Conservation (phyloP, 2,888 invertebrate species). For the Philopedon plagiatum region DNA sequence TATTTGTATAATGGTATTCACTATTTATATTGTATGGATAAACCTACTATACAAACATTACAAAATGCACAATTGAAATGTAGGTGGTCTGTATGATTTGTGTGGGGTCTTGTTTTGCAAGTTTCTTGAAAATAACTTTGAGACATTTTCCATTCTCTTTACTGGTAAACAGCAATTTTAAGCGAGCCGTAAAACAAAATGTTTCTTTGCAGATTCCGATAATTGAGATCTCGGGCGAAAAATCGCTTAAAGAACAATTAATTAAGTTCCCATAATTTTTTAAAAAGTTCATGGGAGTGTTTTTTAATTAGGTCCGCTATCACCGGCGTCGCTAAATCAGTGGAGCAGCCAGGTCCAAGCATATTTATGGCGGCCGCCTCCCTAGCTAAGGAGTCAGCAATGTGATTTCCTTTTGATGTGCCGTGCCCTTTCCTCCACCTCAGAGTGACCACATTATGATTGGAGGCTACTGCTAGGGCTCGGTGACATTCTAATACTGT, state of each 20-base stretch:
- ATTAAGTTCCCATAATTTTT: too few relatives aligned
- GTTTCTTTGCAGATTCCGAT: constrained; percentile 1
- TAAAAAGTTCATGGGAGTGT: too few relatives aligned
- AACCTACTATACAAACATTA: constrained; percentile 23
- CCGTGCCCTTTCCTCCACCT: too few relatives aligned
- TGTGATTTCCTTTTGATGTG: too few relatives aligned
- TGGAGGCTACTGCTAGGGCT: too few relatives aligned
- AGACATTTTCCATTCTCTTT: constrained; percentile 26
- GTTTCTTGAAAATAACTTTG: constrained; percentile 39
- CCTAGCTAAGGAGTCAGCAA: too few relatives aligned
- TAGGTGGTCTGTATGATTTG: constrained; percentile 41
- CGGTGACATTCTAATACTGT: too few relatives aligned
- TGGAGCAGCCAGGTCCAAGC: too few relatives aligned
- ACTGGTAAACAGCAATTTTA: constrained; percentile 17
- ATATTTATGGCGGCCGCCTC: too few relatives aligned
- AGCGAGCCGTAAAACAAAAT: constrained; percentile 31
- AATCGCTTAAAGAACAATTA: neutral
- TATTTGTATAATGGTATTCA: constrained; percentile 33
- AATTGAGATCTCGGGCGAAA: constrained; percentile 29
- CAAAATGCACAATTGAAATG: constrained; percentile 35
- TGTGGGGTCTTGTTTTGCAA: constrained; percentile 39
- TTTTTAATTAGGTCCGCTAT: too few relatives aligned
- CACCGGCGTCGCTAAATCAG: too few relatives aligned
- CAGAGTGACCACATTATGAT: too few relatives aligned
- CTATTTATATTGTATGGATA: constrained; percentile 31